phyloP scores from a whole-genome alignment of 2,797 vertebrate genomes.

The Gorsachius magnificus region DNA sequence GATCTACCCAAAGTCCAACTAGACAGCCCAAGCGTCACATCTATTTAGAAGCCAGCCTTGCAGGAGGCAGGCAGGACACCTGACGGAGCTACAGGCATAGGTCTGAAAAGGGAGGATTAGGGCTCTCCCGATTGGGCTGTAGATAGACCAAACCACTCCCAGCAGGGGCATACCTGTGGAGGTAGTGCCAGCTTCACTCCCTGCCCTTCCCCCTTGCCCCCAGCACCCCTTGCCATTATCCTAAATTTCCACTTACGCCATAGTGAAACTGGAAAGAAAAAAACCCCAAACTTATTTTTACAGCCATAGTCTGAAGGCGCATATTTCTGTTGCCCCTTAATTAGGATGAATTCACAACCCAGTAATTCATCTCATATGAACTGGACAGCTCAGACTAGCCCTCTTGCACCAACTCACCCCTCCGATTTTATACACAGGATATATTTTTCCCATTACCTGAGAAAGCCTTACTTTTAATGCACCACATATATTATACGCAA shows the following conservation, averaged over 20 bases:
- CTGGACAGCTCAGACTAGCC: background rate
- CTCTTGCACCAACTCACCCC: background rate
- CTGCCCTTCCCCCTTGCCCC: background rate
- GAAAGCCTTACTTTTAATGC: background rate
- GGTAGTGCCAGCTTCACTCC: background rate
- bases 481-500: background rate
- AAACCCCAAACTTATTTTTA: background rate
- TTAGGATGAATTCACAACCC: background rate
- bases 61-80: background rate
- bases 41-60: background rate
- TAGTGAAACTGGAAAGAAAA: background rate
- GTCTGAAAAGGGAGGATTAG: background rate
- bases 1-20: background rate
- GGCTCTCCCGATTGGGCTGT: rapidly evolving
- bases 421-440: background rate
- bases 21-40: background rate
- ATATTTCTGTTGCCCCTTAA: background rate
- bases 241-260: background rate
- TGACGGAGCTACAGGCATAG: background rate
- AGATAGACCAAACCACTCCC: background rate
- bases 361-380: background rate
- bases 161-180: background rate
- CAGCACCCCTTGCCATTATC: background rate
- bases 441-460: background rate
- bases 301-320: background rate